Evolutionary conservation across 2,797 vertebrate genomes (phyloP).

Genomic region (Alca torda): DNA sequence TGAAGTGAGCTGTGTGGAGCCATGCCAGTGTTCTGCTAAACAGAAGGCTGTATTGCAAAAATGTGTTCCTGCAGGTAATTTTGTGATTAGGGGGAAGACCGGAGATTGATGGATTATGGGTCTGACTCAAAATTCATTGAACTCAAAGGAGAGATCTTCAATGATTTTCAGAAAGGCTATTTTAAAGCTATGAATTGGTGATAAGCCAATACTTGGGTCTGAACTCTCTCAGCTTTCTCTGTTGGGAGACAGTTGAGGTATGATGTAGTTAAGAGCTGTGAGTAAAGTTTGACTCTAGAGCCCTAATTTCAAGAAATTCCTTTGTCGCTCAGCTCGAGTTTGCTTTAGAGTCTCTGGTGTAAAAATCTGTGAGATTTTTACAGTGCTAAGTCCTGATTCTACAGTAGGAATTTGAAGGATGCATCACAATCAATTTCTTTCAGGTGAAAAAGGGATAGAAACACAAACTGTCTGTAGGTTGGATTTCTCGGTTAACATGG

Average conservation of each 20-base stretch:
- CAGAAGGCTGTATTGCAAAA: background rate
- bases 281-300: background rate
- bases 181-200: background rate
- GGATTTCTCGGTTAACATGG: background rate
- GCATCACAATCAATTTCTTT: background rate
- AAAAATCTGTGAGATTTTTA: background rate
- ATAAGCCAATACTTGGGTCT: background rate
- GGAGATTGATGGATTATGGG: background rate
- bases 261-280: background rate
- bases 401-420: background rate
- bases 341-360: background rate
- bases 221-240: background rate
- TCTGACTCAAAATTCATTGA: background rate
- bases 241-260: background rate
- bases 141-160: background rate
- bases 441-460: background rate
- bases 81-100: background rate
- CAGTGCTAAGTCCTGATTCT: background rate
- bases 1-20: background rate
- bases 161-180: background rate
- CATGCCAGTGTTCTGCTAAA: background rate
- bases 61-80: conserved; percentile 6
- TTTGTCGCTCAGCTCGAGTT: background rate
- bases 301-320: background rate
- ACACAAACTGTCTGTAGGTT: background rate